A percentile compares a stretch with the other conserved stretches of the same genome.
These are phyloP conservation scores for Pelecanus crispus DNA, from an alignment of 2,113 vertebrate genomes.

Conservation along the genomic window DNA sequence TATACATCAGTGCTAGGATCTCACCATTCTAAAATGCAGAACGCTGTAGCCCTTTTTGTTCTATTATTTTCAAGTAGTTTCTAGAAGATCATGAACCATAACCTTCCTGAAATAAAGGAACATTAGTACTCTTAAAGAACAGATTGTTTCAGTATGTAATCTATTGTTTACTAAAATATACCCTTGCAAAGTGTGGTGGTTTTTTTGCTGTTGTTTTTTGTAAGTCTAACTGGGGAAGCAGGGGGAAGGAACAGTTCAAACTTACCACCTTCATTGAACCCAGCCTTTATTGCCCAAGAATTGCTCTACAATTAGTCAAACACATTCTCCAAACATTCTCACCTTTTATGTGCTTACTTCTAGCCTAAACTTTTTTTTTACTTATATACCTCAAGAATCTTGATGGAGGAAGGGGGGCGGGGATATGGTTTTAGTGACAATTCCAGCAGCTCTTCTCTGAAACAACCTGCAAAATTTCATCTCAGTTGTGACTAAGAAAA, in stretches of 20 bases:
- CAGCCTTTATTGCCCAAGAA: background rate
- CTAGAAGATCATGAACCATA: background rate
- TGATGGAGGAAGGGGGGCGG: fast-evolving
- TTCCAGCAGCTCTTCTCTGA: background rate
- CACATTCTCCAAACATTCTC: background rate
- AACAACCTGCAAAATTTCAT: background rate
- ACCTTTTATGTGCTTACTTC: background rate
- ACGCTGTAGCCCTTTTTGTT: background rate
- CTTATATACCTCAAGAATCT: background rate
- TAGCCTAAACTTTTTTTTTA: background rate
- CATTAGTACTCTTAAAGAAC: background rate
- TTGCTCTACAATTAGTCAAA: background rate
- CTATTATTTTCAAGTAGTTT: background rate
- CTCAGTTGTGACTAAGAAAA: background rate
- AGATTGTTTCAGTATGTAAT: background rate
- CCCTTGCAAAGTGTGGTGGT: background rate
- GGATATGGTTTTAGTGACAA: background rate
- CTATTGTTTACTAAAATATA: constrained; percentile 18
- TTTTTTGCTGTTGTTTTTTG: background rate
- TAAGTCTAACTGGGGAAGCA: background rate
- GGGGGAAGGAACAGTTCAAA: background rate
- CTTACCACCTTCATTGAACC: background rate
- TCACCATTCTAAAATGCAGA: background rate
- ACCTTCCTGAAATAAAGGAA: constrained; percentile 16
- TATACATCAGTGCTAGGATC: background rate